These are phyloP conservation scores for Agrotis exclamationis DNA, from an alignment of 2,888 invertebrate genomes.

Conservation along the genomic window DNA sequence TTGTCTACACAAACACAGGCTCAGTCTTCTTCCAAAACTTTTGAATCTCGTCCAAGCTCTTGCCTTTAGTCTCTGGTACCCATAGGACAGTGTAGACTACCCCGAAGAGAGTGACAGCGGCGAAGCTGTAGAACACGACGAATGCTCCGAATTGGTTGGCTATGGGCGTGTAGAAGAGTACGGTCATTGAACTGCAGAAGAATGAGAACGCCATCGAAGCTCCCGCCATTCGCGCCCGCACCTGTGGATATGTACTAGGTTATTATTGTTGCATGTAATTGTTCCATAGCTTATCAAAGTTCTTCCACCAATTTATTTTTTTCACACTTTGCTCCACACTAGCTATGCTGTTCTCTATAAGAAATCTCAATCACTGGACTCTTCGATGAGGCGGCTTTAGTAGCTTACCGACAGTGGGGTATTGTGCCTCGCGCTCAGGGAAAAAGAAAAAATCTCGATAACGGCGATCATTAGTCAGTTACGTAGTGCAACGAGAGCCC, in stretches of 20 bases:
- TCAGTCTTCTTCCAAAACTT: conserved; percentile 76
- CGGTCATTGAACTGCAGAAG: conserved; percentile 84
- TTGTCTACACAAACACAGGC: conserved; percentile 73
- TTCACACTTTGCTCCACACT: too few species aligned
- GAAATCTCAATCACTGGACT: too few species aligned
- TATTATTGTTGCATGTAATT: too few species aligned
- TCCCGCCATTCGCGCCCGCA: conserved; percentile 82
- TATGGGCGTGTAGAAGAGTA: conserved; percentile 80
- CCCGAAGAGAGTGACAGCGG: conserved; percentile 78
- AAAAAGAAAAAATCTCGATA: too few species aligned
- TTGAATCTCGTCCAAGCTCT: conserved; percentile 81
- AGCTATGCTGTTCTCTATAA: too few species aligned
- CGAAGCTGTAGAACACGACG: conserved; percentile 84
- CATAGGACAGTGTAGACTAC: conserved; percentile 81
- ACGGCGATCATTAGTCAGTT: too few species aligned
- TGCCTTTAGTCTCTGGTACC: conserved; percentile 89
- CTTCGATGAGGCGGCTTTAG: too few species aligned
- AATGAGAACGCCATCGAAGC: conserved; percentile 82
- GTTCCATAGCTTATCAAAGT: too few species aligned
- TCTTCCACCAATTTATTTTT: too few species aligned
- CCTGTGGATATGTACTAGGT: conserved; percentile 63
- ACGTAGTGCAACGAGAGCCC: too few species aligned
- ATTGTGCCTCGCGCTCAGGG: too few species aligned
- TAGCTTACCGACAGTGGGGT: too few species aligned
- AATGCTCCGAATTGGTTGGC: conserved; percentile 79